phyloP scores from a whole-genome alignment of 2,113 vertebrate species.

The Numida meleagris region DNA sequence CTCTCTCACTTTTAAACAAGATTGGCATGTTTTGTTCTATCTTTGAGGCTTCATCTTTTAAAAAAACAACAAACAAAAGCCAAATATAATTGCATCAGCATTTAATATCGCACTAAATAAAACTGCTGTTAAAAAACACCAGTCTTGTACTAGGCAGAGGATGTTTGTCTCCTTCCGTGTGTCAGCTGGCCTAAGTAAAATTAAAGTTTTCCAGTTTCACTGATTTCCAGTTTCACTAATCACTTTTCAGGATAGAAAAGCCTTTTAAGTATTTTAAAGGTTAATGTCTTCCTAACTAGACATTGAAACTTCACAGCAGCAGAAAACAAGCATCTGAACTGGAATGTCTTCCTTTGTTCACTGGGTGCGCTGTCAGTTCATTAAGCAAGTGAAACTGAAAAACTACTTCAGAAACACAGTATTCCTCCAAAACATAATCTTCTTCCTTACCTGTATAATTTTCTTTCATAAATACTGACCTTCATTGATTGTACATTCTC shows the following conservation, averaged over 20 bases:
- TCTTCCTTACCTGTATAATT: background rate
- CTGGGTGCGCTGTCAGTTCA: background rate
- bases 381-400: background rate
- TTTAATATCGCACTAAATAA: background rate
- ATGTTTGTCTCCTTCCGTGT: background rate
- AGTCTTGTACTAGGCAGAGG: background rate
- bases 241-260: background rate
- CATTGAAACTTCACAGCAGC: background rate
- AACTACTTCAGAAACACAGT: background rate
- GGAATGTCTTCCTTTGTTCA: background rate
- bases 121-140: background rate
- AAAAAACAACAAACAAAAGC: background rate
- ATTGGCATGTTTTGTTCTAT: background rate
- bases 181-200: background rate
- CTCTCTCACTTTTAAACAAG: background rate
- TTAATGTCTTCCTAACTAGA: background rate
- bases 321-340: background rate
- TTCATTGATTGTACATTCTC: background rate
- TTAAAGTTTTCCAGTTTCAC: background rate
- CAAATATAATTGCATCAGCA: background rate
- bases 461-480: background rate
- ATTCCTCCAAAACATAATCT: background rate
- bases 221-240: background rate
- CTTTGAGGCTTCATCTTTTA: background rate
- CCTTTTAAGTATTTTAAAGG: background rate